Base-by-base conservation (phyloP, 2,797 vertebrate genomes). In the Eulemur coronatus region DNA sequence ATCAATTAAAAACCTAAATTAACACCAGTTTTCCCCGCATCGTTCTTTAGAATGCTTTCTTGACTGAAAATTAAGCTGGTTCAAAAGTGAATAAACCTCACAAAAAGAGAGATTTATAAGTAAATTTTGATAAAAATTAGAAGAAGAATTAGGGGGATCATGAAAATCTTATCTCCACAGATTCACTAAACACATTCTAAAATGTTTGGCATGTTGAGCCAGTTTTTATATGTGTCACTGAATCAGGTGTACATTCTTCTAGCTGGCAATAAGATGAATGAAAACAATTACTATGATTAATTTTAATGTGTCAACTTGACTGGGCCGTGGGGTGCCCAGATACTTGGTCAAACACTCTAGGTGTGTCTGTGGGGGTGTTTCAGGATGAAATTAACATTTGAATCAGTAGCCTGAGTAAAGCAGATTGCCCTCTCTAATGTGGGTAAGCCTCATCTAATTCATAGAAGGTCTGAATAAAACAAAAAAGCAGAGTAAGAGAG, bases 51-150 rank as follows among this genome's bases (percentile, higher is more conserved):
- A 89, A 75, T 52, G 35, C 13, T 73, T 93, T 80, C 46, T 35
- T 85, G 30, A 12, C 26, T 80, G 14, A 90, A 96, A 80, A 79
- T 55, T 79, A 89, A 95, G 79, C 38, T 79, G 30, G 33, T 90
- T 81, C 48, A 86, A 75, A 43, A 73, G n/a, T 67, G 41, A 94
- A 67, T 69, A 55, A 67, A 65, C 43, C 5, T 18, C 43, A 84
- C 30, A 88, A 81, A 82, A 75, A 46, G 46, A 72, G n/a, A 24
- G 33, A 88, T 48, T 28, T 57, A n/a, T 33, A 48, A 55, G 55
- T 20, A 85, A 52, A 86, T 35, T 81, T 55, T 41, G 5, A 81
- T 38, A 59, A 95, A 81, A 59, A 88, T 1, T 57, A 41, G 65
- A 50, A 35, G 26, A 82, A 33, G 9, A 17, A 41, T 7, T 50